Conservation (phyloP, 2,888 invertebrate genomes). For the Rotaria magnacalcarata region DNA sequence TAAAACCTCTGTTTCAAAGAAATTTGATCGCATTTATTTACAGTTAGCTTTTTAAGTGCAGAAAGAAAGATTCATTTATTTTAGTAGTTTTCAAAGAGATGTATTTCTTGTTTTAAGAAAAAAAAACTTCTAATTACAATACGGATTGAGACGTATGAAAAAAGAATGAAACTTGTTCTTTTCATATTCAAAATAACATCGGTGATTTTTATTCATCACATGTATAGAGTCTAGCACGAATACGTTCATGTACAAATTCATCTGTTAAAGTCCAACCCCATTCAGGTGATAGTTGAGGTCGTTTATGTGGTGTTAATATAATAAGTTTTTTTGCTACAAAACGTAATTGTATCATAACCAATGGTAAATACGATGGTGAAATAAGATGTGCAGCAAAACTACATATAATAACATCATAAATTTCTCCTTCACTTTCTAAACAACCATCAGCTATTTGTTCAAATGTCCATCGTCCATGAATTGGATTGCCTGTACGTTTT, state of each 20-base stretch:
- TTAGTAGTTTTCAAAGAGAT: too few species aligned
- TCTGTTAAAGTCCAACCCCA: conserved; percentile 16
- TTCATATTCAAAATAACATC: too few species aligned
- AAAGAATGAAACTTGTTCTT: too few species aligned
- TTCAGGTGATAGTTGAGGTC: not conserved
- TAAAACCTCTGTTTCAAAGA: too few species aligned
- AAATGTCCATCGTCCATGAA: not conserved
- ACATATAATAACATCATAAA: conserved; percentile 1
- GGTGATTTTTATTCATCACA: not conserved
- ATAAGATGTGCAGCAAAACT: conserved; percentile 29
- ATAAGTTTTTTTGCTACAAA: not conserved
- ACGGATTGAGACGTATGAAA: too few species aligned
- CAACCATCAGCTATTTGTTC: conserved; percentile 34
- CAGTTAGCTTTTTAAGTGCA: too few species aligned
- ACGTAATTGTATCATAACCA: conserved; percentile 21
- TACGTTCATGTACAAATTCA: conserved; percentile 28
- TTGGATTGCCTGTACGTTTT: not conserved
- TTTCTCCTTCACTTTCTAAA: not conserved
- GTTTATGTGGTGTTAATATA: conserved; percentile 35
- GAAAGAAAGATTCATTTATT: too few species aligned
- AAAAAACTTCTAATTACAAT: too few species aligned
- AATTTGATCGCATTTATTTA: too few species aligned
- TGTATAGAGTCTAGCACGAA: conserved; percentile 15
- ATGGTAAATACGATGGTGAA: not conserved
- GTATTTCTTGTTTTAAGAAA: too few species aligned